These are phyloP conservation scores for Pipistrellus pygmaeus DNA, from an alignment of 2,797 vertebrate species.

Conservation along the genomic window DNA sequence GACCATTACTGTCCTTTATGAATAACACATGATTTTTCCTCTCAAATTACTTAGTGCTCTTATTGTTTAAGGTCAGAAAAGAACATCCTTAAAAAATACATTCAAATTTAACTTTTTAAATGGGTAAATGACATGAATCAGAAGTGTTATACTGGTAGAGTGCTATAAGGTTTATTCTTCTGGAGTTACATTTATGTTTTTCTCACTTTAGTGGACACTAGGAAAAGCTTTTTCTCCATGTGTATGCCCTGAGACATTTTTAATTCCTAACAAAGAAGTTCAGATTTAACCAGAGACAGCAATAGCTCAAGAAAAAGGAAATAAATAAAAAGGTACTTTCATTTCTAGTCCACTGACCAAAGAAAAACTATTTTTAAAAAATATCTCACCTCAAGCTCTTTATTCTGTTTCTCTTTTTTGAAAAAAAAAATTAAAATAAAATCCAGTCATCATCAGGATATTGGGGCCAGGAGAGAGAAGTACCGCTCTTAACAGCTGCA, in stretches of 20 bases:
- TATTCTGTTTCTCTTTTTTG: background rate
- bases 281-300: background rate
- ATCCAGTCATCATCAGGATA: background rate
- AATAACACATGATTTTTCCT: background rate
- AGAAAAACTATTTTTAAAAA: background rate
- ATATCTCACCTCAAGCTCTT: background rate
- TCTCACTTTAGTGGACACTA: background rate
- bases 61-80: constrained; percentile 43
- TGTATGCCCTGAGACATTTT: background rate
- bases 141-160: background rate
- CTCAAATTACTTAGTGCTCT: background rate
- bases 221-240: background rate
- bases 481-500: background rate
- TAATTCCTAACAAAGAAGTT: background rate
- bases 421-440: constrained; percentile 23
- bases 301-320: background rate
- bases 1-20: background rate
- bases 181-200: constrained; percentile 48
- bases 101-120: background rate
- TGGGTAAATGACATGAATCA: background rate
- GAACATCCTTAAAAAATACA: background rate
- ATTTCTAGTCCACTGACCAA: background rate
- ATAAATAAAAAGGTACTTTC: background rate
- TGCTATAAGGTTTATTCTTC: background rate
- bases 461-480: background rate